Percentiles rank a stretch among this genome's conserved stretches.
phyloP scores from a whole-genome alignment of 2,888 invertebrate species.

The Phytoseiulus persimilis region DNA sequence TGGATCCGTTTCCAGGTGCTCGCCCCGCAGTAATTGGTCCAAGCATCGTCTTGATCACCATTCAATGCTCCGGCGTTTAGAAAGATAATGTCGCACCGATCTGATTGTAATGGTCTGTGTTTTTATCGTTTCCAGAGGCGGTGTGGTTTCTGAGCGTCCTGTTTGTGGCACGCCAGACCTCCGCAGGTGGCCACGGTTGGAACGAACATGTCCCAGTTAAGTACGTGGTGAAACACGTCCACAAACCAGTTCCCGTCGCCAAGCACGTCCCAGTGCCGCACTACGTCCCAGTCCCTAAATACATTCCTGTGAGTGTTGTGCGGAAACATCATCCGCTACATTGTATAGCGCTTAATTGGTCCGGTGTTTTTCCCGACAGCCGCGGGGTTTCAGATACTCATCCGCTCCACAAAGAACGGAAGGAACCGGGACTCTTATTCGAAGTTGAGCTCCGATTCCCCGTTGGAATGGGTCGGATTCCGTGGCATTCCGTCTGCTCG shows the following conservation, averaged over 20 bases:
- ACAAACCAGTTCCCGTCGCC: constrained; percentile 46
- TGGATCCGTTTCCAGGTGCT: background rate
- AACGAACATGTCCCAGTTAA: constrained; percentile 43
- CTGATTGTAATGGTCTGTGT: background rate
- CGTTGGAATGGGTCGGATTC: background rate
- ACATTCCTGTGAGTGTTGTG: constrained; percentile 15
- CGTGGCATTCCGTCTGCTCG: background rate
- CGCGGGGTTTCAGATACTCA: background rate
- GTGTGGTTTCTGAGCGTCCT: constrained; percentile 33
- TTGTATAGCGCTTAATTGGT: background rate
- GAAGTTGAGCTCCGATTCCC: background rate
- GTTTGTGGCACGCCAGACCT: constrained; percentile 25
- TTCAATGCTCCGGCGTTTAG: background rate
- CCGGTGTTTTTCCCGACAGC: background rate
- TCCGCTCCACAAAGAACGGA: background rate
- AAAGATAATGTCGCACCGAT: background rate
- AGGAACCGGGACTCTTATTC: background rate
- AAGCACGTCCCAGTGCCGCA: constrained; percentile 46
- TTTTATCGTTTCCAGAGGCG: constrained; percentile 14
- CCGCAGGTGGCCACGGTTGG: constrained; percentile 29
- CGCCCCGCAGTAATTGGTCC: background rate
- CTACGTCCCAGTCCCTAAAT: constrained; percentile 43
- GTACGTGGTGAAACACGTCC: constrained; percentile 44
- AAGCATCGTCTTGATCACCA: background rate
- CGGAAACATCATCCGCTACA: background rate